These are phyloP conservation scores for Gadus macrocephalus DNA, from an alignment of 2,113 vertebrate species.

Conservation along the genomic window DNA sequence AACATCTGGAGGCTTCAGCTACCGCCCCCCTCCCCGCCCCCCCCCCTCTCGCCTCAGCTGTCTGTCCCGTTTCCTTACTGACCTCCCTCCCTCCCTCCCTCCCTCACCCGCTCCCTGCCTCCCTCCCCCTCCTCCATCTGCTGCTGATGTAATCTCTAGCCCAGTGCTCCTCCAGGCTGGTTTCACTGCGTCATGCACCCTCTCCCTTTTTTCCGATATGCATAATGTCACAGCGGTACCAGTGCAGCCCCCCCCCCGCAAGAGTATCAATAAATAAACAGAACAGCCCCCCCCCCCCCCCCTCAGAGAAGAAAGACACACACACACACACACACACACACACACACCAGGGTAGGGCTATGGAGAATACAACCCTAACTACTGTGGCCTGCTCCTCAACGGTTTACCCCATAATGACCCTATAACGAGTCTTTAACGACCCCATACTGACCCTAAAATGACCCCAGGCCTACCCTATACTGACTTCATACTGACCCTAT, in stretches of 20 bases:
- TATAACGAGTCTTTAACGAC: too few species aligned
- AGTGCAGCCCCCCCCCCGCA: too few species aligned
- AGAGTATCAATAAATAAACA: too few species aligned
- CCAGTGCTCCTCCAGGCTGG: too few species aligned
- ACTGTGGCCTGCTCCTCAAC: too few species aligned
- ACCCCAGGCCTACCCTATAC: background rate
- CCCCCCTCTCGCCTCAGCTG: constrained; percentile 5
- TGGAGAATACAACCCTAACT: background rate
- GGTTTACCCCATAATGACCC: background rate
- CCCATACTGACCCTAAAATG: background rate
- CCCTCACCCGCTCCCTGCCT: background rate
- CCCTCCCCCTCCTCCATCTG: background rate
- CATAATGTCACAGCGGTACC: too few species aligned
- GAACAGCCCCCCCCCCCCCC: too few species aligned
- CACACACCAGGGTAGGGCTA: background rate
- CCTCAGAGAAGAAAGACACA: background rate
- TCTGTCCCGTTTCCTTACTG: too few species aligned
- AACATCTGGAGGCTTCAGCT: constrained; percentile 57
- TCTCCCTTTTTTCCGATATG: too few species aligned
- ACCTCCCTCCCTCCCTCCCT: background rate
- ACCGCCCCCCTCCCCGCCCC: constrained; percentile 10
- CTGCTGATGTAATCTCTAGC: too few species aligned
- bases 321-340: background rate
- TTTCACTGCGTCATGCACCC: too few species aligned
- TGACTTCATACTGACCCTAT: background rate